phyloP scores from a whole-genome alignment of 2,888 invertebrate genomes.

The Rhamphomyia laevipes region DNA sequence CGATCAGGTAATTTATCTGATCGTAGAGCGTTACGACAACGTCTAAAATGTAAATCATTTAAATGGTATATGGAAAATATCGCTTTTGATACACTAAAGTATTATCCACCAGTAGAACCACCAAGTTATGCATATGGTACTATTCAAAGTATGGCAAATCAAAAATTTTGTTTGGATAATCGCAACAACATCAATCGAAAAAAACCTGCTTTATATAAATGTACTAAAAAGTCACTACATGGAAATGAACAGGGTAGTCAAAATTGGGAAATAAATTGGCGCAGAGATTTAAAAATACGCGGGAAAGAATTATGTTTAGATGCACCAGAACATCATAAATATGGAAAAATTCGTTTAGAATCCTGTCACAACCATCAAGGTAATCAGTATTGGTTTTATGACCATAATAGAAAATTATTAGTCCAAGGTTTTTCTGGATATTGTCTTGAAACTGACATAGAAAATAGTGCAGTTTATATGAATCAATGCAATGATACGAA shows the following conservation, averaged over 20 bases:
- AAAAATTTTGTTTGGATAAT: constrained; percentile 63
- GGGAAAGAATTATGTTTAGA: constrained; percentile 69
- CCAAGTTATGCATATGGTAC: constrained; percentile 67
- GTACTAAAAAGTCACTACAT: constrained; percentile 21
- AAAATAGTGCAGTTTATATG: constrained; percentile 55
- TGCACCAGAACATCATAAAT: constrained; percentile 54
- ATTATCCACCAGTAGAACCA: constrained; percentile 86
- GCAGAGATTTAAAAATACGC: constrained; percentile 34
- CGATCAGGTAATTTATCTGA: constrained; percentile 73
- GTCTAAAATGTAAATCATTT: constrained; percentile 80
- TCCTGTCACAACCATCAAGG: constrained; percentile 83
- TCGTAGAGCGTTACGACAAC: constrained; percentile 62
- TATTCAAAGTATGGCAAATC: constrained; percentile 49
- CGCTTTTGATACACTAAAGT: constrained; percentile 79
- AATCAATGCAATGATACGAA: constrained; percentile 45
- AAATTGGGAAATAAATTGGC: constrained; percentile 22
- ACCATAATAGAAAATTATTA: constrained; percentile 41
- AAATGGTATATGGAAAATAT: constrained; percentile 92
- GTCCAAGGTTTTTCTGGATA: constrained; percentile 43
- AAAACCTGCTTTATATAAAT: constrained; percentile 26
- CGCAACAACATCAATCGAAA: constrained; percentile 40
- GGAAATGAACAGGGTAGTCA: constrained; percentile 27
- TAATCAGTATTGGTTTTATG: constrained; percentile 85
- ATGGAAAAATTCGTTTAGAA: constrained; percentile 68
- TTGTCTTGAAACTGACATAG: constrained; percentile 66